These are phyloP conservation scores for Ameiurus melas DNA, from an alignment of 2,113 vertebrate species.

Conservation along the genomic window DNA sequence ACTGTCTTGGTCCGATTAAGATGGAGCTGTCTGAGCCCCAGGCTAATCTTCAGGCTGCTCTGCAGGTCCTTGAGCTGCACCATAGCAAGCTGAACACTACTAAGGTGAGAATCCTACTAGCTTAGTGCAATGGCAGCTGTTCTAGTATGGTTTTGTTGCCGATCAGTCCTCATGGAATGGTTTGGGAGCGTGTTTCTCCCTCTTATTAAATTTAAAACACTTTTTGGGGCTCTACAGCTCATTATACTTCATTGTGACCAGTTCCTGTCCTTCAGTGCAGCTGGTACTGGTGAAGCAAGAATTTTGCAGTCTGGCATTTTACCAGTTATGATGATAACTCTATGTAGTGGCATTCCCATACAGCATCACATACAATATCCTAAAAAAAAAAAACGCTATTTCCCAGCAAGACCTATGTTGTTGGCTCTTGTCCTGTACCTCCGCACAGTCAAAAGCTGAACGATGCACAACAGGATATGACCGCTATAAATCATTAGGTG, in stretches of 20 bases:
- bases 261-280: background rate
- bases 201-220: slow-evolving; percentile 50
- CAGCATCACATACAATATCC: background rate
- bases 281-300: background rate
- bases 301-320: background rate
- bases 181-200: background rate
- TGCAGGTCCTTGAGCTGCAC: slow-evolving; percentile 91
- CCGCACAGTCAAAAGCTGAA: background rate
- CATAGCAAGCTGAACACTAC: slow-evolving; percentile 96
- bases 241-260: background rate
- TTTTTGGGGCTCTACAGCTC: no score
- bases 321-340: background rate
- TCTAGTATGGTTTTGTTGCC: background rate
- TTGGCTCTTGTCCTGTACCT: background rate
- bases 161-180: background rate
- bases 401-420: background rate
- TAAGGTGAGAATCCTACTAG: slow-evolving; percentile 75
- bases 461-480: background rate
- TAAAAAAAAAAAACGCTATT: background rate
- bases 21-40: slow-evolving; percentile 90
- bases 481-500: background rate
- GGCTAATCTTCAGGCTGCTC: slow-evolving; percentile 90
- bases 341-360: background rate
- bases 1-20: slow-evolving; percentile 93
- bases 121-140: background rate